A percentile compares a stretch with the other conserved stretches of the same genome.
Evolutionary conservation across 2,797 vertebrate species (phyloP).

Genomic region (Gadopsis marmoratus): DNA sequence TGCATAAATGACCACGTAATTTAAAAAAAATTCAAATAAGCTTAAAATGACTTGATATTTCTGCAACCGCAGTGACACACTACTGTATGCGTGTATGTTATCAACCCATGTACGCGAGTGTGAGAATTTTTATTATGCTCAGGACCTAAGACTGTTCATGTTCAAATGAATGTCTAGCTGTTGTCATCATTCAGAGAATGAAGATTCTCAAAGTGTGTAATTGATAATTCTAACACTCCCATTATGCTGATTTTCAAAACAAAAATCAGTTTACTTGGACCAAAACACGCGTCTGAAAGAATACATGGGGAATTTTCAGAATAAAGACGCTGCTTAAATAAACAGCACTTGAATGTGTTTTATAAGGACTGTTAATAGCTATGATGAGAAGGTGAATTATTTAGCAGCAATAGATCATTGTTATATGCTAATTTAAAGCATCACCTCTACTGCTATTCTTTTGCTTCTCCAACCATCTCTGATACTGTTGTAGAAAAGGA

Average conservation of each 20-base stretch:
- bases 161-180: slow-evolving; percentile 68
- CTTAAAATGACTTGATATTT: slow-evolving; percentile 8
- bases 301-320: slow-evolving; percentile 51
- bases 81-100: slow-evolving; percentile 32
- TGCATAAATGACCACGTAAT: slow-evolving; percentile 22
- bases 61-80: slow-evolving; percentile 26
- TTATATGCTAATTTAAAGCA: slow-evolving; percentile 30
- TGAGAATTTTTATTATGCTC: slow-evolving; percentile 65
- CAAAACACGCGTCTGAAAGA: slow-evolving; percentile 45
- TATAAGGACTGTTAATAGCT: slow-evolving; percentile 9
- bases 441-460: slow-evolving; percentile 16
- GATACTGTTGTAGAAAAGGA: slow-evolving; percentile 35
- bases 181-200: slow-evolving; percentile 32
- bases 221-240: slow-evolving; percentile 25
- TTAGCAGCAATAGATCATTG: slow-evolving; percentile 32
- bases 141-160: slow-evolving; percentile 73
- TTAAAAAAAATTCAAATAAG: slow-evolving; percentile 19
- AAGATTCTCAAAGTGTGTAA: slow-evolving; percentile 31
- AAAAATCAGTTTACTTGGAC: slow-evolving; percentile 35
- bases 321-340: slow-evolving; percentile 58
- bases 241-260: slow-evolving; percentile 40
- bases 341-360: background rate
- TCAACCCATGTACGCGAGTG: slow-evolving; percentile 24
- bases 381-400: slow-evolving; percentile 17
- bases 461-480: slow-evolving; percentile 23